Evolutionary conservation across 2,113 vertebrate genomes (phyloP), one percentile per base, ranked within the genome.

Genomic region (Aptenodytes patagonicus): DNA sequence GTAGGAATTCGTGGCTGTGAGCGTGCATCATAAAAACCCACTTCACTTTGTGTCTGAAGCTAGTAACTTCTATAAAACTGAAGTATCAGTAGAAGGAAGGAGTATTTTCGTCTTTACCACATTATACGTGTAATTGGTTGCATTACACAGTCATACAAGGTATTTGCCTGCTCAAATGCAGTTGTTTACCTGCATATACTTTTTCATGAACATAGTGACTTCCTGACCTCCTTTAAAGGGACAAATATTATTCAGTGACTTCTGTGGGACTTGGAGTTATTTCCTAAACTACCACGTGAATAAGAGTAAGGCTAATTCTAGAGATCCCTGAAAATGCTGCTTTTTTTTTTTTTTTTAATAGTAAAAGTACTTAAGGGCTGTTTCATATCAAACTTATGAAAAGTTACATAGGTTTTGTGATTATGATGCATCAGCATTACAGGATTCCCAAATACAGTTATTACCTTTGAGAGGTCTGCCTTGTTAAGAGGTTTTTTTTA

Each of bases 1-100:
- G 99, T 99, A 96, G 95, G 96, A 40, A 81, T 60, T 40, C 11
- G 7, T 75, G 20, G 58, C 70, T 68, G 10, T 73, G 72, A 87
- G 36, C 1, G 0, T 72, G 46, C 31, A n/a, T 72, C 46, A 2
- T 72, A 55, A 79, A 66, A 90, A 32, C 4, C 8, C 19, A 18
- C 71, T 77, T 65, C 17, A 29, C 52, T 91, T 70, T 38, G 17
- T 44, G 44, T 82, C 38, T 83, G 83, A 73, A 80, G 18, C 54
- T 77, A 24, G 2, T 78, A 58, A 62, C 65, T 71, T 83, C 19
- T 72, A 5, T 68, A 42, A 73, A 86, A 75, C 47, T 78, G 69
- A 89, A 71, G 8, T 70, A 55, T 60, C n/a, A 34, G 13, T 44
- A 68, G 57, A 71, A 66, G 22, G 38, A 87, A 91, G 21, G 57